Evolutionary conservation across 1,140 invertebrate genomes (phyloP).

Genomic region (Bombyx mandarina): DNA sequence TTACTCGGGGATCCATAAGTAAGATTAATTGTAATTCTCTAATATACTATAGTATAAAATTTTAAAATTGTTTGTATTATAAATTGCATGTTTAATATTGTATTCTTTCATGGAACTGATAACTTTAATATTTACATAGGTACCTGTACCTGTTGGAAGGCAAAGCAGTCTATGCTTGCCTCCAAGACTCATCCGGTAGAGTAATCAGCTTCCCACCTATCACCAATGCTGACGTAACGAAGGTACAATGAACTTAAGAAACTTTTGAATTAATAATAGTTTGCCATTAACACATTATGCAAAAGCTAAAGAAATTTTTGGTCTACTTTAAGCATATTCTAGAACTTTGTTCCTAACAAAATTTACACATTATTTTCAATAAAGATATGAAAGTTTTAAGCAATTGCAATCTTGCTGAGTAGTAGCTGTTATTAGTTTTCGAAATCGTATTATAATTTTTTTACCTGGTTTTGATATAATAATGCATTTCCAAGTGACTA

Average conservation of each 20-base stretch:
- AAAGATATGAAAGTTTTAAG: too few species aligned
- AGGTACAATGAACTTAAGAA: slow-evolving; percentile 66
- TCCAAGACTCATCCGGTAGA: slow-evolving; percentile 73
- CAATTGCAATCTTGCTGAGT: too few species aligned
- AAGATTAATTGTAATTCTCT: slow-evolving; percentile 12
- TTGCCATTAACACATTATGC: too few species aligned
- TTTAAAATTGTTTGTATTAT: too few species aligned
- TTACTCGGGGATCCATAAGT: slow-evolving; percentile 86
- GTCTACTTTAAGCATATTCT: too few species aligned
- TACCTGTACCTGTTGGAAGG: slow-evolving; percentile 85
- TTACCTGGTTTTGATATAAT: too few species aligned
- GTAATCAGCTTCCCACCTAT: slow-evolving; percentile 89
- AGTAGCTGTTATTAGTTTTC: too few species aligned
- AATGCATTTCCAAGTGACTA: too few species aligned
- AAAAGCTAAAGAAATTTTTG: too few species aligned
- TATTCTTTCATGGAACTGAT: neutral
- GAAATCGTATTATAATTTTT: too few species aligned
- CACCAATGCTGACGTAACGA: slow-evolving; percentile 85
- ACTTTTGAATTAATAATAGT: neutral
- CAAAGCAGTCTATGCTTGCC: slow-evolving; percentile 79
- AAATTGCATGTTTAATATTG: neutral
- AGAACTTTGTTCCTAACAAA: too few species aligned
- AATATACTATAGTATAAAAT: neutral
- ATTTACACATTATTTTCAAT: too few species aligned
- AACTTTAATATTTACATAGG: slow-evolving; percentile 22